A percentile compares a stretch with the other conserved stretches of the same genome.
phyloP scores from a whole-genome alignment of 2,113 vertebrate genomes.

The Corapipo altera region DNA sequence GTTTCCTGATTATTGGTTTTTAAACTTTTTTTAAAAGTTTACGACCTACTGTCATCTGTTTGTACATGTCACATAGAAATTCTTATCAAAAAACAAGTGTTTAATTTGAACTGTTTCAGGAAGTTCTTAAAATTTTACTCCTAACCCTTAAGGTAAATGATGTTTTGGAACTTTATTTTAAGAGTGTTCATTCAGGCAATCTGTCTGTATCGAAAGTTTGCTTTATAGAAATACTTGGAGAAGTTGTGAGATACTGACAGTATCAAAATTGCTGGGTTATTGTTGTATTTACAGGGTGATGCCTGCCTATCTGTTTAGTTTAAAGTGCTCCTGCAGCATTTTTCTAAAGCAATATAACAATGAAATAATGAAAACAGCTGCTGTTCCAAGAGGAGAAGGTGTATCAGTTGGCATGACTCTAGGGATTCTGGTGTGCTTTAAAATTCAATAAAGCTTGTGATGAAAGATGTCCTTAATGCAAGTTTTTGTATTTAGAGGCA shows the following conservation, averaged over 20 bases:
- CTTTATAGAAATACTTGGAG: background rate
- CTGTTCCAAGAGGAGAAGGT: background rate
- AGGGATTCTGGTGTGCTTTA: background rate
- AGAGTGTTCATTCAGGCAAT: background rate
- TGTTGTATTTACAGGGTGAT: background rate
- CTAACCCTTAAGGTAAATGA: background rate
- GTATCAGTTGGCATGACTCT: background rate
- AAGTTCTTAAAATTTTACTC: background rate
- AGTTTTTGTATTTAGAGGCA: background rate
- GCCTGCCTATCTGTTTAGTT: background rate
- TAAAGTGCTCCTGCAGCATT: background rate
- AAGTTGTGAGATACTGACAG: background rate
- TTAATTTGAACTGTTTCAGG: background rate
- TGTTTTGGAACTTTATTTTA: background rate
- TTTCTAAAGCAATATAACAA: background rate
- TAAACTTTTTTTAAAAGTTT: background rate
- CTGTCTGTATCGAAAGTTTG: background rate
- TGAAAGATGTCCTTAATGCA: background rate
- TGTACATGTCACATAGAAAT: background rate
- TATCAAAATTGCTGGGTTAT: background rate
- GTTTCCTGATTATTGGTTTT: background rate
- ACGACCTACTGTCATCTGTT: background rate
- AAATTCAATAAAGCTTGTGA: background rate
- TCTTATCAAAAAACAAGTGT: background rate
- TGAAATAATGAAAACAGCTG: background rate